These are phyloP conservation scores for Eumaeus atala DNA, from an alignment of 1,140 invertebrate species.

Conservation along the genomic window DNA sequence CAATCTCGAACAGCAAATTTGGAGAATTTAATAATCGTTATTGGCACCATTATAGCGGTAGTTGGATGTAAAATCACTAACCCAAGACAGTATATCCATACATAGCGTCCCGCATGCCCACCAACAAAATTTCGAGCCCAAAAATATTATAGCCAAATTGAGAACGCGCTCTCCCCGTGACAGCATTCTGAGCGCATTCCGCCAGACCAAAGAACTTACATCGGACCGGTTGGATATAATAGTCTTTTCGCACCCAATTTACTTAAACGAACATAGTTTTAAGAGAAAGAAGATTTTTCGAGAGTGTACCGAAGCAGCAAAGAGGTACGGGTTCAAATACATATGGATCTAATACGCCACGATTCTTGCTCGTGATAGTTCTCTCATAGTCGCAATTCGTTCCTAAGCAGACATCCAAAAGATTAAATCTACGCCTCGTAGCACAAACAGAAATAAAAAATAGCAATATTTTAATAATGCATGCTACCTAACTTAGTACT, in stretches of 20 bases:
- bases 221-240: not conserved
- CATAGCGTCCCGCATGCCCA: slow-evolving; percentile 4
- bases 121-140: not conserved
- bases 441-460: not conserved
- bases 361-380: slow-evolving; percentile 5
- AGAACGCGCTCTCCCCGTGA: not conserved
- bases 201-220: too few species aligned
- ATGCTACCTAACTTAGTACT: too few species aligned
- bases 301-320: not conserved
- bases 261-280: slow-evolving; percentile 2
- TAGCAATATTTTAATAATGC: too few species aligned
- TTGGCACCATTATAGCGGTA: too few species aligned
- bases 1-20: too few species aligned
- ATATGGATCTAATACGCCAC: slow-evolving; percentile 5
- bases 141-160: slow-evolving; percentile 13
- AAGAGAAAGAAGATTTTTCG: slow-evolving; percentile 9
- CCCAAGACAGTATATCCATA: slow-evolving; percentile 4
- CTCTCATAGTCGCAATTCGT: slow-evolving; percentile 2
- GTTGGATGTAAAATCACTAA: too few species aligned
- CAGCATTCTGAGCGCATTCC: slow-evolving; percentile 3
- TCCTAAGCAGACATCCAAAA: not conserved
- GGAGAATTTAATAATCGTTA: too few species aligned
- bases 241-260: not conserved
- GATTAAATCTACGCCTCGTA: not conserved
- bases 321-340: slow-evolving; percentile 5